A percentile compares a stretch with the other conserved stretches of the same genome.
These are phyloP conservation scores for Anseranas semipalmata DNA, from an alignment of 2,113 vertebrate genomes.

Conservation along the genomic window DNA sequence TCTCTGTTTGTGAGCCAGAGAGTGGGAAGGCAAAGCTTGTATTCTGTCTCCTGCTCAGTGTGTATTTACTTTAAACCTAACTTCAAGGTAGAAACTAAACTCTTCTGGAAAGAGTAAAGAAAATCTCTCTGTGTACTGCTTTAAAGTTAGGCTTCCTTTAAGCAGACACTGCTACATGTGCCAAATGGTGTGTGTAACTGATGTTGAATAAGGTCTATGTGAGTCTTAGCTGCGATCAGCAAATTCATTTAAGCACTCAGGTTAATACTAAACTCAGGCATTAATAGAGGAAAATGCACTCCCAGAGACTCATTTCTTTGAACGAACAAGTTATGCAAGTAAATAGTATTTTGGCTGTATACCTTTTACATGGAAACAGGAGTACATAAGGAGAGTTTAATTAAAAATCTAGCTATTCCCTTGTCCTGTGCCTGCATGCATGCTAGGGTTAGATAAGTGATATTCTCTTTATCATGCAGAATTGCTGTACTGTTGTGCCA, in stretches of 20 bases:
- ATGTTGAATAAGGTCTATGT: background rate
- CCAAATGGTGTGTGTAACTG: background rate
- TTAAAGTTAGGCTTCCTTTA: constrained; percentile 20
- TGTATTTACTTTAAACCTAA: constrained; percentile 49
- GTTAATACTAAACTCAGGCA: constrained; percentile 31
- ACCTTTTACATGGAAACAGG: constrained; percentile 9
- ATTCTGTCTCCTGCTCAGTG: background rate
- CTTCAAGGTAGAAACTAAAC: constrained; percentile 29
- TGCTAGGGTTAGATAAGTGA: background rate
- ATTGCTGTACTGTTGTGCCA: background rate
- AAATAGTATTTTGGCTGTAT: constrained; percentile 19
- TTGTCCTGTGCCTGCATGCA: background rate
- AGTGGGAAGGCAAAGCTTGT: background rate
- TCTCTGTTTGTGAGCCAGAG: background rate
- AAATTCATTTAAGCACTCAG: constrained; percentile 34
- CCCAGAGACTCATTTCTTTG: constrained; percentile 44
- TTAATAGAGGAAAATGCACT: constrained; percentile 44
- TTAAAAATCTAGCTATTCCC: constrained; percentile 51
- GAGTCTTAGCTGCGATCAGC: background rate
- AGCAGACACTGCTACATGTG: background rate
- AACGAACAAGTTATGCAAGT: constrained; percentile 29
- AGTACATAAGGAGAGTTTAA: constrained; percentile 43
- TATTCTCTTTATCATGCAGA: background rate
- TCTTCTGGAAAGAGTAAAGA: constrained; percentile 36
- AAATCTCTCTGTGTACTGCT: background rate